A percentile compares a stretch with the other conserved stretches of the same genome.
These are phyloP conservation scores for Amphipyra tragopoginis DNA, from an alignment of 2,888 invertebrate genomes.

Conservation along the genomic window DNA sequence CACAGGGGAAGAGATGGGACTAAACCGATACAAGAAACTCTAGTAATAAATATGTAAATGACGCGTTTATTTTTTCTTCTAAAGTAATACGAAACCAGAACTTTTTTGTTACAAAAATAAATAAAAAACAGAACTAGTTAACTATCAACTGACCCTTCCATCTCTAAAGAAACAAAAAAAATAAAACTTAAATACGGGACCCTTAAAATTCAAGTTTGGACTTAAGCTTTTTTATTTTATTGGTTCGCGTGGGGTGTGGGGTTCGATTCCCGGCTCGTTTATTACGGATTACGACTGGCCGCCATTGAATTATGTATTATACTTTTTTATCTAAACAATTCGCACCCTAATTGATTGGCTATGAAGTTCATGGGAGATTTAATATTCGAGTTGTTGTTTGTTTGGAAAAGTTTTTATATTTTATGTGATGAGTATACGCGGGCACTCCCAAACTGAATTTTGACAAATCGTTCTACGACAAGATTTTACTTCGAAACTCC, in stretches of 20 bases:
- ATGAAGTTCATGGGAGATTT: slow-evolving; percentile 38
- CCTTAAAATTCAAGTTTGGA: slow-evolving; percentile 39
- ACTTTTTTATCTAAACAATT: slow-evolving; percentile 60
- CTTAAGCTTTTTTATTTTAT: slow-evolving; percentile 49
- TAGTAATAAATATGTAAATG: no score
- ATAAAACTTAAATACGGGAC: slow-evolving; percentile 49
- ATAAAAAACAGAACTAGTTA: slow-evolving; percentile 4
- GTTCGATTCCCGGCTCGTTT: slow-evolving; percentile 64
- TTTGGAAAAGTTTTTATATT: neutral
- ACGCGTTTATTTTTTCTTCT: neutral
- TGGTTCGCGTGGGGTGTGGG: slow-evolving; percentile 55
- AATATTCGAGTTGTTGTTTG: slow-evolving; percentile 17
- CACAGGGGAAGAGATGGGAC: no score
- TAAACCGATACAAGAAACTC: no score
- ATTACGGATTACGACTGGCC: slow-evolving; percentile 63
- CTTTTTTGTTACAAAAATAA: slow-evolving; percentile 5
- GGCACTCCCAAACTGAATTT: no score
- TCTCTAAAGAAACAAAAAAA: slow-evolving; percentile 32
- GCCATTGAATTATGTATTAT: slow-evolving; percentile 68
- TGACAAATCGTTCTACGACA: no score
- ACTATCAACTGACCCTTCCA: slow-evolving; percentile 14
- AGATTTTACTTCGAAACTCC: no score
- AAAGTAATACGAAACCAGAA: slow-evolving; percentile 12
- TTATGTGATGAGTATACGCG: no score
- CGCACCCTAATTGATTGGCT: slow-evolving; percentile 67